These are phyloP conservation scores for Cephonodes hylas DNA, from an alignment of 2,888 invertebrate species.

Conservation along the genomic window DNA sequence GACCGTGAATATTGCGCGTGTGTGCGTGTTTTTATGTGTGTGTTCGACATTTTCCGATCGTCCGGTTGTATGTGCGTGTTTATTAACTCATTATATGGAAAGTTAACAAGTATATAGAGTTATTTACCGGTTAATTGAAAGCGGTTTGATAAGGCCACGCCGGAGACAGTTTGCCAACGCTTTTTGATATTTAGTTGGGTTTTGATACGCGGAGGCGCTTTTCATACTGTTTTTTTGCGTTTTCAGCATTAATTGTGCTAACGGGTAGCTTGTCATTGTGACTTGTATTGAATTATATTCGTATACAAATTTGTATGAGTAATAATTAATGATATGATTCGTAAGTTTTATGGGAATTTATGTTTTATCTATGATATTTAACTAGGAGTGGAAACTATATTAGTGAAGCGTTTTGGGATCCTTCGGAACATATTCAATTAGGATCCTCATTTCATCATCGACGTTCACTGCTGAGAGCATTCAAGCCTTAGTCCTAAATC, in stretches of 20 bases:
- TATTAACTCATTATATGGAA: slow-evolving; percentile 81
- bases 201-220: not conserved
- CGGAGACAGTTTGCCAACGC: slow-evolving; percentile 7
- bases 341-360: too few species aligned
- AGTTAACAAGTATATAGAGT: slow-evolving; percentile 73
- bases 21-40: slow-evolving; percentile 53
- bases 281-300: too few species aligned
- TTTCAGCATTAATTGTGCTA: not conserved
- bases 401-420: too few species aligned
- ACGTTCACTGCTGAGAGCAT: too few species aligned
- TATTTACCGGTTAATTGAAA: slow-evolving; percentile 80
- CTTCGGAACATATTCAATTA: too few species aligned
- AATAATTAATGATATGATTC: too few species aligned
- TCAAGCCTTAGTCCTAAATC: too few species aligned
- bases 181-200: slow-evolving; percentile 7
- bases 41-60: slow-evolving; percentile 57
- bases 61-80: slow-evolving; percentile 64
- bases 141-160: slow-evolving; percentile 67
- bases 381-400: too few species aligned
- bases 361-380: too few species aligned
- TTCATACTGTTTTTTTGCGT: not conserved
- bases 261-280: not conserved
- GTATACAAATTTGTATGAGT: too few species aligned
- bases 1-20: slow-evolving; percentile 55
- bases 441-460: too few species aligned